Evolutionary conservation across 2,888 invertebrate genomes (phyloP), one percentile per base, ranked within the genome.

Genomic region (Drosophila neutralis): DNA sequence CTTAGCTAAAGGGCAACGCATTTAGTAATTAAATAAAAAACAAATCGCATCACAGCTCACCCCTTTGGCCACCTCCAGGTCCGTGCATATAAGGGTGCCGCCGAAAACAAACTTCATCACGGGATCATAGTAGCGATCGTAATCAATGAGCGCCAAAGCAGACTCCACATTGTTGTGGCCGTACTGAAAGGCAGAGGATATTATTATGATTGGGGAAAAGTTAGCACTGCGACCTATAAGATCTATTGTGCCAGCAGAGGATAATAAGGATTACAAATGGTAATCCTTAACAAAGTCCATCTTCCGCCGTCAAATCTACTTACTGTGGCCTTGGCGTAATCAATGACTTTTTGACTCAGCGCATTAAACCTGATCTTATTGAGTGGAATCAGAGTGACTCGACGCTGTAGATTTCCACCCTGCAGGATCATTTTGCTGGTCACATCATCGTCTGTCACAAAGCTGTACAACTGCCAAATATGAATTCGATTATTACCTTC

Each of bases 61-160:
- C 80, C 91, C 94, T 92, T 95, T 96, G 35, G 99, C 99, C 33
- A 95, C 94, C 48, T 96, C 95, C 93, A 98, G 95, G 91, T 97
- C 96, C 63, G 95, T 94, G 91, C 98, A 98, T 73, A 99, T 95
- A 79, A 99, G 96, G 53, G 96, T 95, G 84, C 94, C 94, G 1
- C 99, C 99, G 93, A 98, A 98, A 79, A 98, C 96, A 94, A 95
- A 98, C 80, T 95, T 94, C 97, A 99, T 97, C 5, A 98, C 98
- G 0, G 95, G 94, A 69, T 94, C 94, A 65, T 96, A 93, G 63
- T 94, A 94, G 6, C 92, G 91, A 57, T 95, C 95, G 93, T 95
- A 98, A 36, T 95, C 94, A 59, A 99, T 95, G 64, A 98, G 94
- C 27, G 96, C 95, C 67, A 98, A 91, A 0, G 98, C 98, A 21